Percentiles rank a stretch among this genome's conserved stretches.
These are phyloP conservation scores for Macrocentrus cingulum DNA, from an alignment of 1,140 invertebrate species.

Conservation along the genomic window DNA sequence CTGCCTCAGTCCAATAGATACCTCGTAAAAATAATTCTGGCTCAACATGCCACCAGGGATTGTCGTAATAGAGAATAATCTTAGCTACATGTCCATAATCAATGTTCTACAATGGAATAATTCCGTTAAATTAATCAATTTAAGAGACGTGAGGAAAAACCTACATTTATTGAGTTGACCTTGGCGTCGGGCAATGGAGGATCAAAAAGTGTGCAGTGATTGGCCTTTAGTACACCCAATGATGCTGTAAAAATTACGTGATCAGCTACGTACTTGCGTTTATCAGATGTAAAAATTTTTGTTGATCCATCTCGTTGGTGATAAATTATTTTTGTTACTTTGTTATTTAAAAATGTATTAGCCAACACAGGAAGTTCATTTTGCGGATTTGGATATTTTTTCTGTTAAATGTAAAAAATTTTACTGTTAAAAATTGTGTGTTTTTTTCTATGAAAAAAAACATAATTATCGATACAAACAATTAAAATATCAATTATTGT, in stretches of 20 bases:
- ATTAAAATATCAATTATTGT: conserved; percentile 63
- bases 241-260: conserved; percentile 71
- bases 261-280: conserved; percentile 62
- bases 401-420: conserved; percentile 32
- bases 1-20: conserved; percentile 58
- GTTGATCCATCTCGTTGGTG: conserved; percentile 31
- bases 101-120: conserved; percentile 45
- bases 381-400: conserved; percentile 38
- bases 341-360: conserved; percentile 46
- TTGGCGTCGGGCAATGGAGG: conserved; percentile 66
- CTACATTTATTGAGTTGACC: conserved; percentile 62
- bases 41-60: conserved; percentile 63
- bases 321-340: conserved; percentile 47
- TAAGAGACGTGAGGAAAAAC: too few relatives aligned
- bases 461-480: conserved; percentile 51
- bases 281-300: conserved; percentile 53
- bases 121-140: not conserved
- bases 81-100: conserved; percentile 66
- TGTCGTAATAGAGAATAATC: conserved; percentile 69
- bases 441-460: not conserved
- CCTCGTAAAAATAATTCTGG: conserved; percentile 39
- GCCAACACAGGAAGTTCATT: conserved; percentile 37
- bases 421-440: not conserved
- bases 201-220: conserved; percentile 61
- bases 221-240: conserved; percentile 70